Percentiles rank a stretch among this genome's conserved stretches.
Conservation (phyloP, 2,888 invertebrate genomes). For the Morpho helenor region DNA sequence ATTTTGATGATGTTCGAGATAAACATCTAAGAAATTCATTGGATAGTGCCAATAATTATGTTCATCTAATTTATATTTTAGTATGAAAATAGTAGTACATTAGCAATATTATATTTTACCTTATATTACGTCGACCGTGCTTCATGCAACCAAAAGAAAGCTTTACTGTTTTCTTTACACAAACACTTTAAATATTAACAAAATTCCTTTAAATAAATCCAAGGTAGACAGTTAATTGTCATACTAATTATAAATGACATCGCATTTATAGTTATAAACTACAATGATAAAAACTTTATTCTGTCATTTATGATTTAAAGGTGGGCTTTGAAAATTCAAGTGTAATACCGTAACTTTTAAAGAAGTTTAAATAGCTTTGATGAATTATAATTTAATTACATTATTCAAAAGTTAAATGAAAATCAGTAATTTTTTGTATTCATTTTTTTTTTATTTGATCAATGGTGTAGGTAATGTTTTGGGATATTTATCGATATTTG, state of each 20-base stretch:
- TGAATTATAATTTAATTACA: too few species aligned
- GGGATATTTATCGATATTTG: too few species aligned
- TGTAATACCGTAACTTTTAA: too few species aligned
- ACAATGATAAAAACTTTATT: too few species aligned
- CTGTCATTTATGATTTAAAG: too few species aligned
- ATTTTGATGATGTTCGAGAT: background rate
- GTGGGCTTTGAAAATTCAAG: too few species aligned
- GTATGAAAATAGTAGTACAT: background rate
- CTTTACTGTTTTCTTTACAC: constrained; percentile 9
- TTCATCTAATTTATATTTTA: background rate
- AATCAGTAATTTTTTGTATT: too few species aligned
- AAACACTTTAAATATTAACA: background rate
- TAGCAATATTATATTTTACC: constrained; percentile 3
- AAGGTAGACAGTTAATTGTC: background rate
- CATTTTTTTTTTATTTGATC: too few species aligned
- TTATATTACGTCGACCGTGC: constrained; percentile 17
- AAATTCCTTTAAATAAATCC: background rate
- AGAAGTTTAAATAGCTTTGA: too few species aligned
- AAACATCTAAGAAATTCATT: background rate
- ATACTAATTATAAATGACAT: background rate
- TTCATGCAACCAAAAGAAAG: constrained; percentile 9
- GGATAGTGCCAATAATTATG: background rate
- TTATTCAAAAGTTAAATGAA: too few species aligned
- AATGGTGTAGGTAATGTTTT: too few species aligned
- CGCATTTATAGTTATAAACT: too few species aligned